phyloP scores from a whole-genome alignment of 2,113 vertebrate species.

The Ammospiza caudacuta region DNA sequence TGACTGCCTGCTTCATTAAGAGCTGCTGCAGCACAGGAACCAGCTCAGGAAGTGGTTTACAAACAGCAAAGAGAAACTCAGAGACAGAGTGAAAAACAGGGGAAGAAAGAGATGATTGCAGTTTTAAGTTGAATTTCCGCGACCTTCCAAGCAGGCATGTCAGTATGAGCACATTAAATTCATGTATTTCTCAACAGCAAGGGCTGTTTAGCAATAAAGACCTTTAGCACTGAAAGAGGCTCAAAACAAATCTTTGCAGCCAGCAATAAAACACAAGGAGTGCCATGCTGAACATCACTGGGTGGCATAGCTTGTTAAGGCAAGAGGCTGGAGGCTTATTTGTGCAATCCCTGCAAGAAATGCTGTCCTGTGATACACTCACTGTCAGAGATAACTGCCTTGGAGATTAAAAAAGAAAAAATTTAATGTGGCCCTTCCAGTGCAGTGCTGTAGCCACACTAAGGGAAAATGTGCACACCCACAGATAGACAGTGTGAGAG shows the following conservation, averaged over 20 bases:
- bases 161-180: constrained; percentile 1
- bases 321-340: constrained; percentile 25
- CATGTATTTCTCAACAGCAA: constrained; percentile 2
- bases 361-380: not conserved
- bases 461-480: not conserved
- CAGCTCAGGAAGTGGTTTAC: not conserved
- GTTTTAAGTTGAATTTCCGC: not conserved
- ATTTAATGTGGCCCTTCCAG: not conserved
- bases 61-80: not conserved
- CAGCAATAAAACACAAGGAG: constrained; percentile 16
- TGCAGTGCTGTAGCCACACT: not conserved
- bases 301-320: not conserved
- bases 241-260: constrained; percentile 9
- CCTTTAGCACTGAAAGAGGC: constrained; percentile 26
- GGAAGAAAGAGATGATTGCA: not conserved
- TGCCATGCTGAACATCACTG: not conserved
- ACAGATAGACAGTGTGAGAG: not conserved
- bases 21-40: not conserved
- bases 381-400: not conserved
- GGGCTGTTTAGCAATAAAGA: constrained; percentile 52
- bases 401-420: not conserved
- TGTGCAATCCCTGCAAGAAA: constrained; percentile 14
- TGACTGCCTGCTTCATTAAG: not conserved
- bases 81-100: not conserved
- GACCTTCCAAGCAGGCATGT: not conserved